phyloP scores from a whole-genome alignment of 2,888 invertebrate species.

The Glyphotaelius pellucidus region DNA sequence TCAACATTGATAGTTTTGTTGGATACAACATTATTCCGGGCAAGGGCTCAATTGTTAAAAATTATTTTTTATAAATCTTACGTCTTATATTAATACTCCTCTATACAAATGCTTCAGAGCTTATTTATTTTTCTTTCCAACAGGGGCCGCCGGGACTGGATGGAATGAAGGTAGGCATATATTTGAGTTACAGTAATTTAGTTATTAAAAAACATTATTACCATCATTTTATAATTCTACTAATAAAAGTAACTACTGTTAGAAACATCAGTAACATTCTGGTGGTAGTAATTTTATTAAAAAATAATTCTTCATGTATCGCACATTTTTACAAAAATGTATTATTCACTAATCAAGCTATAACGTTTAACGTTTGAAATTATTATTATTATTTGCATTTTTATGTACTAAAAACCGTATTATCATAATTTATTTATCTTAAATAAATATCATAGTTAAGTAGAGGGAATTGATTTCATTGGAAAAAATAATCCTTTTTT shows the following conservation, averaged over 20 bases:
- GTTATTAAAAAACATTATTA: constrained; percentile 42
- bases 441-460: no score
- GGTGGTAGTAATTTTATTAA: background rate
- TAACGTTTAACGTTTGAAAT: background rate
- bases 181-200: constrained; percentile 66
- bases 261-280: background rate
- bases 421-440: no score
- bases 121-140: constrained; percentile 78
- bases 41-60: no score
- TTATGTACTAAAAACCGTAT: background rate
- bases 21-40: no score
- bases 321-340: background rate
- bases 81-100: background rate
- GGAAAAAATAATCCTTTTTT: background rate
- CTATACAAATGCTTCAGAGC: constrained; percentile 66
- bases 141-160: constrained; percentile 96
- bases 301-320: no score
- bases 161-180: constrained; percentile 93
- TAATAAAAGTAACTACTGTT: background rate
- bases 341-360: no score
- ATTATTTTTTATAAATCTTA: constrained; percentile 4
- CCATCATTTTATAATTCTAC: background rate
- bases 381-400: background rate
- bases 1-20: no score
- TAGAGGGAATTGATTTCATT: background rate